phyloP scores from a whole-genome alignment of 92 coral and sea anemone species.

The Bergia sp. region DNA sequence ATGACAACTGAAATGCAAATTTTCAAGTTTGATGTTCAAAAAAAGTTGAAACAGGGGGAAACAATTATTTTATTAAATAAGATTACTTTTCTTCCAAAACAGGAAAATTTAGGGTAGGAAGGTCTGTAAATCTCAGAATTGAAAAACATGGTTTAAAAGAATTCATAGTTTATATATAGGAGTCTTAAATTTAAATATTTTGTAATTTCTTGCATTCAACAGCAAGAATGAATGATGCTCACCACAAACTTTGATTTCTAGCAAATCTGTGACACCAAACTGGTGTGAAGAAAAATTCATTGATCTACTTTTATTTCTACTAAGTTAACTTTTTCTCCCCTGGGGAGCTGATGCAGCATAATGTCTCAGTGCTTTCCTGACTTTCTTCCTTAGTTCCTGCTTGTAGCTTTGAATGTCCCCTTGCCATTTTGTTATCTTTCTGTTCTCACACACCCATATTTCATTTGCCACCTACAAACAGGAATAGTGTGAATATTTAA shows the following conservation, averaged over 20 bases:
- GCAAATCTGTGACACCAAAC: not conserved
- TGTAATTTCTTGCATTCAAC: not conserved
- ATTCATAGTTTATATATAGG: not conserved
- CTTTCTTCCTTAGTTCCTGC: constrained; percentile 87
- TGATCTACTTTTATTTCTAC: constrained; percentile 2
- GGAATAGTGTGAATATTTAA: not conserved
- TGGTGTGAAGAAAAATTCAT: not conserved
- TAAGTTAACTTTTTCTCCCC: constrained; percentile 31
- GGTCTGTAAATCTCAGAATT: not conserved
- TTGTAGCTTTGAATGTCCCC: constrained; percentile 95
- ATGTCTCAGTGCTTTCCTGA: constrained; percentile 52
- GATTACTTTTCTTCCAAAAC: too few relatives aligned
- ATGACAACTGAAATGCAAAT: too few relatives aligned
- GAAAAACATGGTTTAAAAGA: not conserved
- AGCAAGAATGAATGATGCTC: not conserved
- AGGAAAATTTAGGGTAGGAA: too few relatives aligned
- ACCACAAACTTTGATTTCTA: not conserved
- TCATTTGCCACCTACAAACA: constrained; percentile 92
- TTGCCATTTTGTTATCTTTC: constrained; percentile 85
- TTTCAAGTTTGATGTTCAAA: too few relatives aligned
- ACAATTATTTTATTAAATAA: too few relatives aligned
- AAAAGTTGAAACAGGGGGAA: too few relatives aligned
- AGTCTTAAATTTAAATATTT: not conserved
- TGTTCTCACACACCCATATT: constrained; percentile 96
- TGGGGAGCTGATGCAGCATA: constrained; percentile 43